A percentile compares a stretch with the other conserved stretches of the same genome.
Evolutionary conservation across 2,797 vertebrate genomes (phyloP).

Genomic region (Semaprochilodus insignis): DNA sequence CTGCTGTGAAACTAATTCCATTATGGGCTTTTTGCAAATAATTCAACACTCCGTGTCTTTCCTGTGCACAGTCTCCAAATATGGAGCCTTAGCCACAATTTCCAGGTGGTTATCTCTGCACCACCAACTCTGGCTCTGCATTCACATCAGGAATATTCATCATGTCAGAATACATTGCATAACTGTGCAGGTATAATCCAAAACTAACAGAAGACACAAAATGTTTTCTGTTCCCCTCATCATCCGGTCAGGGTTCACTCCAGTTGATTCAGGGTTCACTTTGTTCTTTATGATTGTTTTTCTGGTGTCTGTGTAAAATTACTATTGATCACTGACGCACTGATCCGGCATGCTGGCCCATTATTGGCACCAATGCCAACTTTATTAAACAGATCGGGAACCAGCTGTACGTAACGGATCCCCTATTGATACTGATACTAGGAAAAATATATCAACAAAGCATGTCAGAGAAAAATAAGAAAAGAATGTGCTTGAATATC

Average conservation of each 20-base stretch:
- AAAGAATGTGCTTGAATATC: too few relatives aligned
- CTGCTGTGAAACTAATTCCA: neutral
- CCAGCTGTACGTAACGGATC: too few relatives aligned
- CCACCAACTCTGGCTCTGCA: neutral
- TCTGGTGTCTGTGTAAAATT: neutral
- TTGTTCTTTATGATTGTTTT: neutral
- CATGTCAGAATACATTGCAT: neutral
- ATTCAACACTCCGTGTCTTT: neutral
- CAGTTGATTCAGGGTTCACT: neutral
- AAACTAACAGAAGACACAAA: neutral
- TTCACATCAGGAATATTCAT: neutral
- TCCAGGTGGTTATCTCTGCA: neutral
- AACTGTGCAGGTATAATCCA: constrained; percentile 4
- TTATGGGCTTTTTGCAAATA: constrained; percentile 1
- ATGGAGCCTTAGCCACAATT: neutral
- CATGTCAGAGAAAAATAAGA: too few relatives aligned
- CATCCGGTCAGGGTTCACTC: neutral
- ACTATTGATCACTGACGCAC: neutral
- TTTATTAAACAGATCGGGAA: too few relatives aligned
- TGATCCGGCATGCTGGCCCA: too few relatives aligned
- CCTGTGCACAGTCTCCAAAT: neutral
- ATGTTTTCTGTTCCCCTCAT: neutral
- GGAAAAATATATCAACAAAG: too few relatives aligned
- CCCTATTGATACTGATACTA: too few relatives aligned
- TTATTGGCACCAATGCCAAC: too few relatives aligned